These are phyloP conservation scores for Xanthostigma xanthostigma DNA, from an alignment of 2,888 invertebrate species.

Conservation along the genomic window DNA sequence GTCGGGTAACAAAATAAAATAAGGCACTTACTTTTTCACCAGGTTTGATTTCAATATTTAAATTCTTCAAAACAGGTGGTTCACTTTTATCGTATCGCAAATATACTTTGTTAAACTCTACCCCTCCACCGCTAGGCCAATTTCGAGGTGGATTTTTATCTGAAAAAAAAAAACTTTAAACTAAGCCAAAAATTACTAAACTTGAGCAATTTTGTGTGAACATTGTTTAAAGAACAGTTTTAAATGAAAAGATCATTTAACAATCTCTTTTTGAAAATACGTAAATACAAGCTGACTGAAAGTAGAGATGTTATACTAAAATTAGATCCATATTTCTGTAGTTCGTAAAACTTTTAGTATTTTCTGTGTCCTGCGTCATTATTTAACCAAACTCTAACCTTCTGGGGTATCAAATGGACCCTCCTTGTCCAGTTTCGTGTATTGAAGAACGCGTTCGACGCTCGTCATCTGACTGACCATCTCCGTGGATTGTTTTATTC, in stretches of 20 bases:
- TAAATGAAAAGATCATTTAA: too few relatives aligned
- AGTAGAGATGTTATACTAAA: too few relatives aligned
- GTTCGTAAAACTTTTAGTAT: background rate
- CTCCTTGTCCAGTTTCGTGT: conserved; percentile 52
- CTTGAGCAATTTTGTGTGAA: too few relatives aligned
- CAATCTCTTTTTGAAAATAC: background rate
- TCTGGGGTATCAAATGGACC: conserved; percentile 9
- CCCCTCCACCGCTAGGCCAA: conserved; percentile 55
- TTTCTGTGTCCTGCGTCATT: too few relatives aligned
- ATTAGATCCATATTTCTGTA: too few relatives aligned
- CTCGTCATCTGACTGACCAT: conserved; percentile 56
- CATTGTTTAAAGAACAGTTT: too few relatives aligned
- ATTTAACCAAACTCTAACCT: background rate
- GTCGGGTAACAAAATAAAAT: background rate
- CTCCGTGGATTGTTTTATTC: conserved; percentile 52
- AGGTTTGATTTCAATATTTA: conserved; percentile 50
- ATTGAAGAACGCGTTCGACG: conserved; percentile 57
- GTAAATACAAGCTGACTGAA: conserved; percentile 13
- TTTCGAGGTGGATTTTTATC: conserved; percentile 37
- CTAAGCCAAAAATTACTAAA: background rate
- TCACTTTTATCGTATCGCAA: conserved; percentile 49
- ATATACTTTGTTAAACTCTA: conserved; percentile 44
- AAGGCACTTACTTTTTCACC: conserved; percentile 44
- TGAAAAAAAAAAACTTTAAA: conserved; percentile 9
- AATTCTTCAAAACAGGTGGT: conserved; percentile 52